A percentile compares a stretch with the other conserved stretches of the same genome.
phyloP scores from a whole-genome alignment of 2,888 invertebrate species.

The Crossocerus cetratus region DNA sequence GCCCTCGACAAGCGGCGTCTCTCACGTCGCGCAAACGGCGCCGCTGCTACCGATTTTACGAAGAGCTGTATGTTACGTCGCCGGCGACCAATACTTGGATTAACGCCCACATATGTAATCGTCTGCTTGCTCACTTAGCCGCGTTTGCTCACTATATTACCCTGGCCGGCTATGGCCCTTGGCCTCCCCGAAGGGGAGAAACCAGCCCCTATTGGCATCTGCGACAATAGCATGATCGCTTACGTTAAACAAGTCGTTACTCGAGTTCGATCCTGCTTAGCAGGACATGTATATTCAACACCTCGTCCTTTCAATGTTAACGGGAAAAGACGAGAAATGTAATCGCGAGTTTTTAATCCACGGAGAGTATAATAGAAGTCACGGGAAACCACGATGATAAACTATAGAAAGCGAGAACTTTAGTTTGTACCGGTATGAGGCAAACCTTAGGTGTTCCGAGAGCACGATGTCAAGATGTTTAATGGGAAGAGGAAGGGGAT shows the following conservation, averaged over 20 bases:
- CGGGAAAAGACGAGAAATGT: too few relatives aligned
- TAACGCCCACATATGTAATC: slow-evolving; percentile 33
- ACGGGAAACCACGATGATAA: neutral
- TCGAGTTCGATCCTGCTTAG: too few relatives aligned
- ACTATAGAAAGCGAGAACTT: neutral
- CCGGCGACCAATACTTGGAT: slow-evolving; percentile 27
- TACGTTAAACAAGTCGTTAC: too few relatives aligned
- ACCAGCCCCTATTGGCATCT: too few relatives aligned
- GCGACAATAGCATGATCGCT: too few relatives aligned
- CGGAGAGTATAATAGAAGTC: too few relatives aligned
- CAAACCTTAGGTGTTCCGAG: neutral
- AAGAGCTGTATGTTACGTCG: slow-evolving; percentile 43
- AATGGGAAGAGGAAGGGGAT: neutral
- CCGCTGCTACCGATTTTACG: slow-evolving; percentile 53
- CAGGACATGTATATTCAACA: too few relatives aligned
- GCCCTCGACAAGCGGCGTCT: slow-evolving; percentile 47
- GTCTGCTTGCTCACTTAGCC: slow-evolving; percentile 14
- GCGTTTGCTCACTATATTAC: slow-evolving; percentile 36
- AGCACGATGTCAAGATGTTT: slow-evolving; percentile 4
- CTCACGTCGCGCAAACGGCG: slow-evolving; percentile 52
- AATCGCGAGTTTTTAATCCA: too few relatives aligned
- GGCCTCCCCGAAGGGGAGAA: neutral
- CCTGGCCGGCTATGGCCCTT: slow-evolving; percentile 4
- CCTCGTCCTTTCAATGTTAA: too few relatives aligned
- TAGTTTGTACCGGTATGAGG: neutral